Percentiles rank a stretch among this genome's conserved stretches.
phyloP scores from a whole-genome alignment of 2,888 invertebrate species.

The Dolomedes plantarius region DNA sequence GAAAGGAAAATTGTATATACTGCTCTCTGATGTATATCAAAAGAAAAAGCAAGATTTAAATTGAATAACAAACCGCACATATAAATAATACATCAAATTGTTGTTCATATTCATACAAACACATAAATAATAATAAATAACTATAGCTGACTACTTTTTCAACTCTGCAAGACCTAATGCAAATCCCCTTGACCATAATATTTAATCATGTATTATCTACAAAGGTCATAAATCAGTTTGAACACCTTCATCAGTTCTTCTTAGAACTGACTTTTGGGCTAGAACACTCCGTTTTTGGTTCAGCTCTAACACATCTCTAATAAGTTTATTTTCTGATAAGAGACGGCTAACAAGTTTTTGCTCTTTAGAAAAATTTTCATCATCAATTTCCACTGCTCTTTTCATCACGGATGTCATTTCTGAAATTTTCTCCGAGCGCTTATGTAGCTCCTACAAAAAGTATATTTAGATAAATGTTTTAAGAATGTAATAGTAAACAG shows the following conservation, averaged over 20 bases:
- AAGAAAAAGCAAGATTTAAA: too few species aligned
- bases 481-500: too few species aligned
- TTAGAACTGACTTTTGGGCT: slow-evolving; percentile 38
- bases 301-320: slow-evolving; percentile 68
- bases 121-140: neutral
- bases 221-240: slow-evolving; percentile 65
- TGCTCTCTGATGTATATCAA: too few species aligned
- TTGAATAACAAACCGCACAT: too few species aligned
- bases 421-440: slow-evolving; percentile 87
- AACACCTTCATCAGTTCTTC: slow-evolving; percentile 54
- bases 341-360: slow-evolving; percentile 87
- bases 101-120: neutral
- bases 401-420: slow-evolving; percentile 98
- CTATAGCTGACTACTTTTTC: neutral
- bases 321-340: slow-evolving; percentile 88
- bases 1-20: too few species aligned
- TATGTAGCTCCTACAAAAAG: slow-evolving; percentile 73
- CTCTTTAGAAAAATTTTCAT: slow-evolving; percentile 84
- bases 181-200: neutral
- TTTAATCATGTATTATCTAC: too few species aligned
- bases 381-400: slow-evolving; percentile 89
- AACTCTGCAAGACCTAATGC: neutral
- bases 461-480: too few species aligned
- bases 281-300: slow-evolving; percentile 17
- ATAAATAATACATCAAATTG: too few species aligned